Evolutionary conservation across 2,888 invertebrate species (phyloP).

Genomic region (Diplazon laetatorius): DNA sequence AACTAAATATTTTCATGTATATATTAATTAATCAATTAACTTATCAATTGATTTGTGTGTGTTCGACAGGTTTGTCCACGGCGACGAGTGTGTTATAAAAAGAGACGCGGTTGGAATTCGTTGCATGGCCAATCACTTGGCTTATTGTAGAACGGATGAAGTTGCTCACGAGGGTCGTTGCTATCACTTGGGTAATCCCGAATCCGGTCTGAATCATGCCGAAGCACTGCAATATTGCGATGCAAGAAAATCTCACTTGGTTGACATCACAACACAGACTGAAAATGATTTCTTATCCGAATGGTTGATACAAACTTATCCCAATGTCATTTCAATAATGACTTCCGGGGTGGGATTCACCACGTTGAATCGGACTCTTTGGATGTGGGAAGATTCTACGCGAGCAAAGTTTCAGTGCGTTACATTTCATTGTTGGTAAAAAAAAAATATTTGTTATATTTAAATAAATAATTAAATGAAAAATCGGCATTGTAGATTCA

Average conservation of each 20-base stretch:
- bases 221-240: slow-evolving; percentile 82
- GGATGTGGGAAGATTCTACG: slow-evolving; percentile 82
- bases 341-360: slow-evolving; percentile 83
- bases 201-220: slow-evolving; percentile 79
- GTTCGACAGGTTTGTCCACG: slow-evolving; percentile 75
- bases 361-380: slow-evolving; percentile 78
- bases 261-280: slow-evolving; percentile 82
- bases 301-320: slow-evolving; percentile 81
- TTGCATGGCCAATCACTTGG: slow-evolving; percentile 80
- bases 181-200: slow-evolving; percentile 82
- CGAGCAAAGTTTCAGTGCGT: slow-evolving; percentile 75
- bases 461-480: not conserved
- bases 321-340: slow-evolving; percentile 80
- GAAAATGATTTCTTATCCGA: slow-evolving; percentile 85
- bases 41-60: slow-evolving; percentile 9
- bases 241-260: slow-evolving; percentile 81
- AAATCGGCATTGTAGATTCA: slow-evolving; percentile 72
- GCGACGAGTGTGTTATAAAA: slow-evolving; percentile 76
- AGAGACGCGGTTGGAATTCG: slow-evolving; percentile 81
- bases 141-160: slow-evolving; percentile 83
- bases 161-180: slow-evolving; percentile 83
- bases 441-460: too few species aligned
- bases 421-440: too few species aligned
- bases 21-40: slow-evolving; percentile 27
- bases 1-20: slow-evolving; percentile 22